A percentile compares a stretch with the other conserved stretches of the same genome.
Evolutionary conservation across 2,797 vertebrate species (phyloP).

Genomic region (Myotis daubentonii): DNA sequence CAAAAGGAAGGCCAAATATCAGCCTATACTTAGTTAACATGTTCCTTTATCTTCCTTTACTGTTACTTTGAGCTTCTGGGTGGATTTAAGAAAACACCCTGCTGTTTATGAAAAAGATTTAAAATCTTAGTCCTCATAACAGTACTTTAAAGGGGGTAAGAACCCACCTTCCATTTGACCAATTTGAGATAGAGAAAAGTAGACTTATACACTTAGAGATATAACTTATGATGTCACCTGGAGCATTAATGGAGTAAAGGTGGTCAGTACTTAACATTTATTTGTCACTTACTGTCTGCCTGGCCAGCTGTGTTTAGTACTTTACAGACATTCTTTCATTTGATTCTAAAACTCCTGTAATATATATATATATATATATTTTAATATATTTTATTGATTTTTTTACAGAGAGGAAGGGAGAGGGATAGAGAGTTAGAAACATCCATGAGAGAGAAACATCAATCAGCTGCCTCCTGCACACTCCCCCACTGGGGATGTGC

Average conservation of each 20-base stretch:
- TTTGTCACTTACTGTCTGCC: background rate
- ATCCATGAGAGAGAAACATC: too few relatives aligned
- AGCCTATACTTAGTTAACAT: background rate
- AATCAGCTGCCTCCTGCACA: too few relatives aligned
- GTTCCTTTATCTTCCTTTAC: slow-evolving; percentile 49
- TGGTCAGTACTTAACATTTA: slow-evolving; percentile 22
- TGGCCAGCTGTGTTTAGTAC: background rate
- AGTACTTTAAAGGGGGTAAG: background rate
- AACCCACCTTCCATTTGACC: background rate
- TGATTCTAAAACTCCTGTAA: background rate
- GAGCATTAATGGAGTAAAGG: background rate
- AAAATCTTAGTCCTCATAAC: slow-evolving; percentile 30
- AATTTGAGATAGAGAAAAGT: slow-evolving; percentile 18
- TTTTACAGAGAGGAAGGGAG: too few relatives aligned
- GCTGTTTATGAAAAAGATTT: slow-evolving; percentile 48
- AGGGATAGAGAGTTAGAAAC: too few relatives aligned
- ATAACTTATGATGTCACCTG: background rate
- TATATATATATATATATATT: too few relatives aligned
- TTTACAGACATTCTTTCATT: slow-evolving; percentile 1
- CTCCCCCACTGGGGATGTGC: too few relatives aligned
- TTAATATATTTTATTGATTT: too few relatives aligned
- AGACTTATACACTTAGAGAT: slow-evolving; percentile 17
- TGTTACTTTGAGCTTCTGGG: slow-evolving; percentile 43
- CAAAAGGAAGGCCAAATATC: slow-evolving; percentile 19
- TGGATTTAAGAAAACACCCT: slow-evolving; percentile 51